A percentile compares a stretch with the other conserved stretches of the same genome.
phyloP scores from a whole-genome alignment of 64 coral and sea anemone species.

The Astreopora myriophthalma region DNA sequence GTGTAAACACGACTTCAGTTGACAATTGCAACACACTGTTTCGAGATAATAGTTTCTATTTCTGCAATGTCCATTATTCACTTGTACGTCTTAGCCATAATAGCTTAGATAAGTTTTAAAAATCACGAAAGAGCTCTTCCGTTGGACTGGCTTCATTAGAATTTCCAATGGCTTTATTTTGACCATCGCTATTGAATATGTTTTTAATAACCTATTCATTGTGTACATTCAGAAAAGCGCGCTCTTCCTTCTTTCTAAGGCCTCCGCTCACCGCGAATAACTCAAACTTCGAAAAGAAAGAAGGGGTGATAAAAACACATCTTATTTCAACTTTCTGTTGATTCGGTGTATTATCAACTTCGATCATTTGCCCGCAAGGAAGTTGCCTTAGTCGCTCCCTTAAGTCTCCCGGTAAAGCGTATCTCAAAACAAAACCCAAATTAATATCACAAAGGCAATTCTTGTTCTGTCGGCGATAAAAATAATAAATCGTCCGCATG shows the following conservation, averaged over 20 bases:
- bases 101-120: slow-evolving; percentile 55
- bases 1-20: slow-evolving; percentile 41
- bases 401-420: slow-evolving; percentile 75
- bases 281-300: not conserved
- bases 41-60: slow-evolving; percentile 48
- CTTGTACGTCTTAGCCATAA: slow-evolving; percentile 45
- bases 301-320: not conserved
- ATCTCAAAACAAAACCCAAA: slow-evolving; percentile 96
- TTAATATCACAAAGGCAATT: slow-evolving; percentile 95
- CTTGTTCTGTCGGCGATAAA: slow-evolving; percentile 86
- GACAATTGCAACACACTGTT: slow-evolving; percentile 58
- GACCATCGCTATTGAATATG: slow-evolving; percentile 86
- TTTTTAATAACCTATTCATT: slow-evolving; percentile 99
- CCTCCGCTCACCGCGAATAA: not conserved
- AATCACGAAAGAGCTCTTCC: slow-evolving; percentile 39
- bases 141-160: slow-evolving; percentile 79
- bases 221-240: slow-evolving; percentile 96
- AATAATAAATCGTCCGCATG: slow-evolving; percentile 88
- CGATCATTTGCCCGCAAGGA: slow-evolving; percentile 45
- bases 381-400: slow-evolving; percentile 64
- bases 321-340: not conserved
- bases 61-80: slow-evolving; percentile 29
- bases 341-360: not conserved
- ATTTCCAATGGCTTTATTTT: slow-evolving; percentile 91
- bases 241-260: slow-evolving; percentile 14